phyloP scores from a whole-genome alignment of 2,888 invertebrate genomes.

The Hemaris fuciformis region DNA sequence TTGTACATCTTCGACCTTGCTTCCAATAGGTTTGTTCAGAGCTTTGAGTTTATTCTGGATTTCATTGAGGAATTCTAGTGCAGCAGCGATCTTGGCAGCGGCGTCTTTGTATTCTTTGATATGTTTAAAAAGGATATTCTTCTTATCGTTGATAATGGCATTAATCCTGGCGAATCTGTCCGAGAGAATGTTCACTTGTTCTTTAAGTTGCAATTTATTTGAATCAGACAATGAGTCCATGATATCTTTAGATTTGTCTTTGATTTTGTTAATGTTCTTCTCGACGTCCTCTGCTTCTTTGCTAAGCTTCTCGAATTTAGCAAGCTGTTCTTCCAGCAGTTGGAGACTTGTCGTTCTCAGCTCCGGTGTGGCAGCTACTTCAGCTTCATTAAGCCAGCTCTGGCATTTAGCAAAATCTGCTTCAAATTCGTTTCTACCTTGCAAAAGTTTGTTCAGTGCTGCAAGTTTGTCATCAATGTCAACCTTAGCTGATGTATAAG shows the following conservation, averaged over 20 bases:
- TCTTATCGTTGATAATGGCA: conserved; percentile 88
- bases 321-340: conserved; percentile 91
- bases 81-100: conserved; percentile 89
- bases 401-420: conserved; percentile 89
- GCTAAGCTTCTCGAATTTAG: conserved; percentile 91
- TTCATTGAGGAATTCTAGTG: conserved; percentile 88
- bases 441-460: conserved; percentile 86
- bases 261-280: conserved; percentile 87
- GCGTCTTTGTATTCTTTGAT: conserved; percentile 91
- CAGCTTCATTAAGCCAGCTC: conserved; percentile 95
- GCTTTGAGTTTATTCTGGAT: conserved; percentile 92
- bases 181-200: conserved; percentile 88
- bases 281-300: conserved; percentile 87
- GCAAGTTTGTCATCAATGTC: conserved; percentile 88
- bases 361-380: conserved; percentile 91
- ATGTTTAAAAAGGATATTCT: conserved; percentile 86
- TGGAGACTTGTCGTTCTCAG: conserved; percentile 90
- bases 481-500: conserved; percentile 87
- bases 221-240: conserved; percentile 91
- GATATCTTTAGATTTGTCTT: conserved; percentile 90
- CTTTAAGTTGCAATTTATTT: conserved; percentile 91
- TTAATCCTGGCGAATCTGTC: conserved; percentile 89
- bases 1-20: conserved; percentile 93
- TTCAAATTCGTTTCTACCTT: conserved; percentile 91
- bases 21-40: conserved; percentile 92